Evolutionary conservation across 2,797 vertebrate species (phyloP), one percentile per base, ranked within the genome.

Genomic region (Tolypeutes matacus): DNA sequence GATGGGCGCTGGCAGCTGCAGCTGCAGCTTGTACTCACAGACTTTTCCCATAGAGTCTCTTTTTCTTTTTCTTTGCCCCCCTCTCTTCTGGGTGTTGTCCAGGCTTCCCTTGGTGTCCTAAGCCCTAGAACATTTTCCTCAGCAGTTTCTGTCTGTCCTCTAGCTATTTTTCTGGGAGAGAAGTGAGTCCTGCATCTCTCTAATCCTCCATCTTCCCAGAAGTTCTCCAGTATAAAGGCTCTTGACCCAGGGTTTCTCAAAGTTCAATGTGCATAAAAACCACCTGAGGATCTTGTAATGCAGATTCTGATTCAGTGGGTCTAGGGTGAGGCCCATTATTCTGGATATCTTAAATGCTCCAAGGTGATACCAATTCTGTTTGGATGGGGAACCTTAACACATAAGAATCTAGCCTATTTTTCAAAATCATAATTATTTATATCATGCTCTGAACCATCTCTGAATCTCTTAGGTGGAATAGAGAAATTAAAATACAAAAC

Each of bases 361-460:
- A 70, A 82, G 14, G 11, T 53, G 25, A 86, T 80, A 2, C 17
- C 39, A 51, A 10, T 46, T 72, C 27, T 95, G 36, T 58, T 78
- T 60, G 60, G 51, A 4, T 6, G 51, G 51, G 3, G 51, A 81
- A 73, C 0, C 3, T 81, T 78, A 51, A 89, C 8, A 91, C 34
- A 15, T 23, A 97, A 78, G 20, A 18, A 73, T 77, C 7, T 88
- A 81, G 60, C 17, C 20, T 82, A 49, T 49, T 96, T 96, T 3
- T 94, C 62, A 85, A 92, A 60, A 56, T 4, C 3, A 58, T 31
- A 51, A 56, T 34, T 69, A 92, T 56, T 80, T 88, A 84, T 72
- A 89, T 49, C 94, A 77, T 92, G 85, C 34, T 80, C 23, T 82
- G 62, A 70, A 60, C 13, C 31, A 67, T 46, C 39, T 83, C 46